phyloP scores from a whole-genome alignment of 2,797 vertebrate genomes.

The Nannoperca australis region DNA sequence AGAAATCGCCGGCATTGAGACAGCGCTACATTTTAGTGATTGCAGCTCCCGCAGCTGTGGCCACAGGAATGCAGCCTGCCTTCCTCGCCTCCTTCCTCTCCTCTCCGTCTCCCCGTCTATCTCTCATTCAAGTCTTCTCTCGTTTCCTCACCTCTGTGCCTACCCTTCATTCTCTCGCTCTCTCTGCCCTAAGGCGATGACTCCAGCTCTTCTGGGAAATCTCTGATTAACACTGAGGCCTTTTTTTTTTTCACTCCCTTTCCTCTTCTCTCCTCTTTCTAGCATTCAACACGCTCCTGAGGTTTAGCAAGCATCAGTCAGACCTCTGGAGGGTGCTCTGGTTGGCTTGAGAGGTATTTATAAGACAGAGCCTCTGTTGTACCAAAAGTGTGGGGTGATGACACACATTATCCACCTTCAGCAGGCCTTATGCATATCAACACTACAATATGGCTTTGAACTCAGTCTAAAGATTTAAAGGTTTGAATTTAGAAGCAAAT shows the following conservation, averaged over 20 bases:
- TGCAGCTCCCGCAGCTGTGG: slow-evolving; percentile 82
- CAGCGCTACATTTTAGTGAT: slow-evolving; percentile 83
- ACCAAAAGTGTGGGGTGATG: slow-evolving; percentile 54
- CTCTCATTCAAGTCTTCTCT: slow-evolving; percentile 76
- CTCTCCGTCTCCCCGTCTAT: slow-evolving; percentile 67
- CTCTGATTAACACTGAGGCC: slow-evolving; percentile 77
- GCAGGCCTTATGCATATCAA: neutral
- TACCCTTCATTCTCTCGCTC: slow-evolving; percentile 54
- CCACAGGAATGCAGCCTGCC: slow-evolving; percentile 84
- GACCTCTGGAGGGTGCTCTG: slow-evolving; percentile 39
- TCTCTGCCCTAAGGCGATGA: slow-evolving; percentile 70
- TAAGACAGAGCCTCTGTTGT: slow-evolving; percentile 58
- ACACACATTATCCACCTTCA: slow-evolving; percentile 54
- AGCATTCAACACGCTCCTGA: slow-evolving; percentile 57
- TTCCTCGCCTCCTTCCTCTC: slow-evolving; percentile 71
- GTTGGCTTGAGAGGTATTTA: slow-evolving; percentile 27
- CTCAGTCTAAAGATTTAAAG: slow-evolving; percentile 4
- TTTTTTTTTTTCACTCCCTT: slow-evolving; percentile 50
- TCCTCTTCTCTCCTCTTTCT: slow-evolving; percentile 48
- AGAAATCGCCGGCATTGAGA: slow-evolving; percentile 79
- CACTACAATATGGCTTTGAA: slow-evolving; percentile 10
- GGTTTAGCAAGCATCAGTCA: slow-evolving; percentile 55
- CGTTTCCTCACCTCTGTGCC: slow-evolving; percentile 73
- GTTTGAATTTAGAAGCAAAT: neutral
- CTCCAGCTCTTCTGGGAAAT: slow-evolving; percentile 76